phyloP scores from a whole-genome alignment of 2,113 vertebrate species.

The Recurvirostra avosetta region DNA sequence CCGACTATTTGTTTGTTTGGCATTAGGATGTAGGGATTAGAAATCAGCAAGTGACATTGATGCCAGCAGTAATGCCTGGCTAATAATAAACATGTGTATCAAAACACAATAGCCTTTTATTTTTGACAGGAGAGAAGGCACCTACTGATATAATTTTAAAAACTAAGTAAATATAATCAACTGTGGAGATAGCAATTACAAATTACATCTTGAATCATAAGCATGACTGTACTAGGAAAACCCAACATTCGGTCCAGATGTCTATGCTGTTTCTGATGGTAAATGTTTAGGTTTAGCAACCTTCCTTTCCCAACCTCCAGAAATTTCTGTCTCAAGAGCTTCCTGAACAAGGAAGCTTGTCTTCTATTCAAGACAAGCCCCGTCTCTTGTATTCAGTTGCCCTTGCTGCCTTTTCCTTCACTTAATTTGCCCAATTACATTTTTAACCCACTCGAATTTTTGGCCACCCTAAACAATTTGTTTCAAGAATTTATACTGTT shows the following conservation, averaged over 20 bases:
- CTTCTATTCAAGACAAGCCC: no score
- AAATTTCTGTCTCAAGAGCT: neutral
- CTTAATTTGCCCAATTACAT: neutral
- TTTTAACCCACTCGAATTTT: neutral
- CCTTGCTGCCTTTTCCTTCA: neutral
- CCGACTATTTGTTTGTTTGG: conserved; percentile 47
- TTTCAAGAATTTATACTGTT: neutral
- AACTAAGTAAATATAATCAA: neutral
- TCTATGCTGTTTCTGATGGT: neutral
- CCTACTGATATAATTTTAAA: neutral
- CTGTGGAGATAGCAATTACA: neutral
- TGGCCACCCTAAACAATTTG: neutral
- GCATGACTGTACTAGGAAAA: neutral
- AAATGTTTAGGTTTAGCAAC: neutral
- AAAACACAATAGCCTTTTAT: neutral
- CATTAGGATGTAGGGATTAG: neutral
- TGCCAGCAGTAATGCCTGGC: neutral
- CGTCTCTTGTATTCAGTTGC: neutral
- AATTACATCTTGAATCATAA: neutral
- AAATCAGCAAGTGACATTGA: conserved; percentile 1
- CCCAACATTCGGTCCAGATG: neutral
- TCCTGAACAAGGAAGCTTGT: neutral
- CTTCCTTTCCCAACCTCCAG: neutral
- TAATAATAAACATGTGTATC: neutral
- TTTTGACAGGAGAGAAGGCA: neutral